These are phyloP conservation scores for Pachliopta kotzebuea DNA, from an alignment of 2,888 invertebrate species.

Conservation along the genomic window DNA sequence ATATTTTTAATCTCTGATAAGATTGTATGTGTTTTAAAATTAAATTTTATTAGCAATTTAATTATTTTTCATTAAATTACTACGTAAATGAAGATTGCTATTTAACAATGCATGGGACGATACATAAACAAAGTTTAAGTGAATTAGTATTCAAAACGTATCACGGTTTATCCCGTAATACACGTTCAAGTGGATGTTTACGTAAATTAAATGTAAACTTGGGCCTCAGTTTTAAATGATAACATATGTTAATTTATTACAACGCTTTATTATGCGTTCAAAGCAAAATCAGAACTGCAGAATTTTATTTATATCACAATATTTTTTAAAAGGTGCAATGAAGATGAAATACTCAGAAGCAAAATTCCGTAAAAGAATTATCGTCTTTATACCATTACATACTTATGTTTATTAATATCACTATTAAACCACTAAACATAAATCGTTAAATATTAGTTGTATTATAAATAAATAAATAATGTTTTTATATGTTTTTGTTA, in stretches of 20 bases:
- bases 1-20: background rate
- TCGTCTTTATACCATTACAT: background rate
- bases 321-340: too few relatives aligned
- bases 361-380: background rate
- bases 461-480: too few relatives aligned
- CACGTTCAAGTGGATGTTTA: slow-evolving; percentile 26
- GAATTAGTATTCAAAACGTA: slow-evolving; percentile 28
- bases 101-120: slow-evolving; percentile 28
- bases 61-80: slow-evolving; percentile 4
- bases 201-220: slow-evolving; percentile 21
- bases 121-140: slow-evolving; percentile 27
- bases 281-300: background rate
- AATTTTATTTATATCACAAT: too few relatives aligned
- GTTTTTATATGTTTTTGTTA: too few relatives aligned
- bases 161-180: slow-evolving; percentile 26
- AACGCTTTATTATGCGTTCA: background rate
- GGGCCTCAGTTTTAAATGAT: slow-evolving; percentile 7
- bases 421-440: background rate
- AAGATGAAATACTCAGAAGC: too few relatives aligned
- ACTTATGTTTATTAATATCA: background rate
- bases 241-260: slow-evolving; percentile 1
- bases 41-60: background rate
- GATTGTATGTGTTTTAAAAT: slow-evolving; percentile 1
- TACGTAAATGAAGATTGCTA: slow-evolving; percentile 9
- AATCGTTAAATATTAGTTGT: too few relatives aligned